Conservation (phyloP, 2,888 invertebrate genomes). For the Drosophila anceps region DNA sequence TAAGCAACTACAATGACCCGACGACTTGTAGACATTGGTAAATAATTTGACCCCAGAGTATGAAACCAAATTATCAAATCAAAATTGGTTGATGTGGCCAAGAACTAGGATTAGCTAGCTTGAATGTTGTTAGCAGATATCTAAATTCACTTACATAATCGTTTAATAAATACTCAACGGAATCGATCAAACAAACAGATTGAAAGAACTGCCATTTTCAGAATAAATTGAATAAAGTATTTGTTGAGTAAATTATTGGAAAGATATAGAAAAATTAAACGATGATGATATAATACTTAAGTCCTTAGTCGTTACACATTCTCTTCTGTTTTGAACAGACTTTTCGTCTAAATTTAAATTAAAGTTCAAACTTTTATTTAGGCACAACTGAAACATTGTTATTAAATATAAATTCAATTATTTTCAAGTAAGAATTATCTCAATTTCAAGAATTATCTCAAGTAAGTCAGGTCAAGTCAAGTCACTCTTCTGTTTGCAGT, state of each 20-base stretch:
- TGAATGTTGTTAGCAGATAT: not conserved
- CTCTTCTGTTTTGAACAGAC: not conserved
- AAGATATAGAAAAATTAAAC: not conserved
- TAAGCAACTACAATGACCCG: slow-evolving; percentile 44
- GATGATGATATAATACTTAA: too few relatives aligned
- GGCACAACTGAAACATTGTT: not conserved
- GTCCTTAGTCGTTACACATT: too few relatives aligned
- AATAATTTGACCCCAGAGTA: slow-evolving; percentile 18
- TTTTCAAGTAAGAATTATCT: too few relatives aligned
- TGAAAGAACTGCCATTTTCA: not conserved
- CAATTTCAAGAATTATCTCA: not conserved
- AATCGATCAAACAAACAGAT: not conserved
- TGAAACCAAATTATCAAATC: slow-evolving; percentile 7
- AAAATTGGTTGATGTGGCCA: not conserved
- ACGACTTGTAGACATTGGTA: slow-evolving; percentile 24
- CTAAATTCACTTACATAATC: not conserved
- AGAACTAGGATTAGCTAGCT: not conserved
- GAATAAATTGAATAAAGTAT: not conserved
- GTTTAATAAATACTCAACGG: not conserved
- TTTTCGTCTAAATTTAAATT: too few relatives aligned
- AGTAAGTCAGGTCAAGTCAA: not conserved
- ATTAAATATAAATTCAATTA: not conserved
- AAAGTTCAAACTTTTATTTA: not conserved
- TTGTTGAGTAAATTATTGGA: not conserved
- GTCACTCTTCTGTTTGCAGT: not conserved